A percentile compares a stretch with the other conserved stretches of the same genome.
Conservation (phyloP, 2,888 invertebrate species). For the Pelosia muscerda region DNA sequence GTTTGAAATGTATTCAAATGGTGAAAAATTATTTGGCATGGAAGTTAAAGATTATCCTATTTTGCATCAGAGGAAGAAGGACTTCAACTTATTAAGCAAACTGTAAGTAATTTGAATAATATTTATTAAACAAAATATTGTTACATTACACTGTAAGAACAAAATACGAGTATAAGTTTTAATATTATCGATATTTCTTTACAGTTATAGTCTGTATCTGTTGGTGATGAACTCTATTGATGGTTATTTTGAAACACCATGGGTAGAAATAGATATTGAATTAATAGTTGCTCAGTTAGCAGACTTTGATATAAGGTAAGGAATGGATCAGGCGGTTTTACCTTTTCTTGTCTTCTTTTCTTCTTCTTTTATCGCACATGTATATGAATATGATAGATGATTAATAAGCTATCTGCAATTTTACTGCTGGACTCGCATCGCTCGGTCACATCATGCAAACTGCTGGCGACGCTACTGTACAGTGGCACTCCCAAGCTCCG, state of each 20-base stretch:
- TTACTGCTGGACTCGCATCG: too few relatives aligned
- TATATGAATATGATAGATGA: too few relatives aligned
- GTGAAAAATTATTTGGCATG: slow-evolving; percentile 94
- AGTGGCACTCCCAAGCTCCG: too few relatives aligned
- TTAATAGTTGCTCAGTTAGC: slow-evolving; percentile 91
- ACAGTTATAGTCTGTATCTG: slow-evolving; percentile 88
- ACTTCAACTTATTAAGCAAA: slow-evolving; percentile 94
- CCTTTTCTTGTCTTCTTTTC: too few relatives aligned
- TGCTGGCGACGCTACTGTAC: too few relatives aligned
- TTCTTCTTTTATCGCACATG: too few relatives aligned
- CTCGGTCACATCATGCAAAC: too few relatives aligned
- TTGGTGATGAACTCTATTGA: slow-evolving; percentile 95
- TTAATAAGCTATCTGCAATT: too few relatives aligned
- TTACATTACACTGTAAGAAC: neutral
- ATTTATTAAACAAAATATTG: neutral
- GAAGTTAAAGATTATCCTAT: slow-evolving; percentile 94
- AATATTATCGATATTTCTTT: slow-evolving; percentile 22
- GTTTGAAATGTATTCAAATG: slow-evolving; percentile 93
- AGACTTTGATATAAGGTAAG: slow-evolving; percentile 93
- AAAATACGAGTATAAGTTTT: neutral
- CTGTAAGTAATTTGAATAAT: slow-evolving; percentile 85
- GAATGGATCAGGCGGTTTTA: too few relatives aligned
- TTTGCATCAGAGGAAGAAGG: slow-evolving; percentile 92
- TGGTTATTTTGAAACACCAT: slow-evolving; percentile 94
- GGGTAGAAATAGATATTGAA: slow-evolving; percentile 94